phyloP scores from a whole-genome alignment of 2,888 invertebrate genomes.

The Lasioglossum lativentre region DNA sequence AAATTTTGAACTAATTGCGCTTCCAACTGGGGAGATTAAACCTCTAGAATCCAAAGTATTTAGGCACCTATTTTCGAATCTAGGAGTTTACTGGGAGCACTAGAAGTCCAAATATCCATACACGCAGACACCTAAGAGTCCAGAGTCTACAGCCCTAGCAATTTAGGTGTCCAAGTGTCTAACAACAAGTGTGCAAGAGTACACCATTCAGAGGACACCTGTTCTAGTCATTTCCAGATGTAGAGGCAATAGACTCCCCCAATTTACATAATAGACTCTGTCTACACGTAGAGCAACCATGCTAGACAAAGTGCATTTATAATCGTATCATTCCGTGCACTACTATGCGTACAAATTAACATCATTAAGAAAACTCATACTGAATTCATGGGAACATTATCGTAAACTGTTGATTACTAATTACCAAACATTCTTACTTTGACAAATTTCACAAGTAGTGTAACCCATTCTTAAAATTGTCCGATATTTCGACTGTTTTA shows the following conservation, averaged over 20 bases:
- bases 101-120: not conserved
- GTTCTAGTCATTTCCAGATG: conserved; percentile 6
- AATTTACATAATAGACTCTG: conserved; percentile 2
- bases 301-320: not conserved
- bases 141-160: not conserved
- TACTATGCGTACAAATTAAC: not conserved
- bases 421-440: not conserved
- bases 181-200: conserved; percentile 8
- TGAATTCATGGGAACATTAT: not conserved
- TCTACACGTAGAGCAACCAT: not conserved
- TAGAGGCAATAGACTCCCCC: not conserved
- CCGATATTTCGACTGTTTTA: too few species aligned
- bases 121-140: not conserved
- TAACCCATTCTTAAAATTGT: not conserved
- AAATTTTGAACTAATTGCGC: not conserved
- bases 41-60: not conserved
- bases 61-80: not conserved
- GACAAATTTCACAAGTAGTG: not conserved
- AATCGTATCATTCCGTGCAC: not conserved
- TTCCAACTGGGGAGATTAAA: not conserved
- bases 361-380: not conserved
- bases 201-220: not conserved
- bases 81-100: not conserved
- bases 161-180: conserved; percentile 2
- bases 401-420: not conserved